These are phyloP conservation scores for Gallirallus australis DNA, from an alignment of 2,797 vertebrate genomes.

Conservation along the genomic window DNA sequence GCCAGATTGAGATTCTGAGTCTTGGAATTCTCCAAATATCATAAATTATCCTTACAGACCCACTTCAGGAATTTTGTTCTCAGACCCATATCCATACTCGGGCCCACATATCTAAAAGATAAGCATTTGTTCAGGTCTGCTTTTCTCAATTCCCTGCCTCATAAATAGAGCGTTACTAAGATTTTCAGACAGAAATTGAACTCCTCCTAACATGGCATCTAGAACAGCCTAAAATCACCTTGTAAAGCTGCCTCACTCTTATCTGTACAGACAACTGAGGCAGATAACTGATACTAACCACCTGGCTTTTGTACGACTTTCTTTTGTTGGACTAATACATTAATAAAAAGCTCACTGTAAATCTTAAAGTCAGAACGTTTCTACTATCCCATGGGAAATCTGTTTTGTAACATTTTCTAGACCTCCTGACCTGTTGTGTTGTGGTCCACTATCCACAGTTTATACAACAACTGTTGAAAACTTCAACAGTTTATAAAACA, in stretches of 20 bases:
- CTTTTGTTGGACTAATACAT: background rate
- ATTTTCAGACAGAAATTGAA: background rate
- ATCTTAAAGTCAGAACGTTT: background rate
- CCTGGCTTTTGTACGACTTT: background rate
- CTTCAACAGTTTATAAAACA: background rate
- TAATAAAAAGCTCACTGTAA: background rate
- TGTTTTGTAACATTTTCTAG: background rate
- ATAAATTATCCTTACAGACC: background rate
- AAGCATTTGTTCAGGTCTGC: background rate
- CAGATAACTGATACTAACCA: background rate
- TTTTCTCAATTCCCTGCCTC: background rate
- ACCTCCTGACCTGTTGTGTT: background rate
- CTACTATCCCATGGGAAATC: background rate
- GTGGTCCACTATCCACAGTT: background rate
- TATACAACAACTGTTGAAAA: background rate
- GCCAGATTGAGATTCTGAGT: rapidly evolving
- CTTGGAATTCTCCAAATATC: background rate
- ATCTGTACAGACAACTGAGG: background rate
- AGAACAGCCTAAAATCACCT: background rate
- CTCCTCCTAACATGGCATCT: background rate
- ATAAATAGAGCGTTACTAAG: background rate
- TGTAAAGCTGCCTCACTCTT: background rate
- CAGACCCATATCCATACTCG: background rate
- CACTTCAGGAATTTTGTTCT: background rate
- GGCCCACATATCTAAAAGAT: background rate